Base-by-base conservation (phyloP, 2,888 invertebrate species). In the Lepetodrilus schrolli region DNA sequence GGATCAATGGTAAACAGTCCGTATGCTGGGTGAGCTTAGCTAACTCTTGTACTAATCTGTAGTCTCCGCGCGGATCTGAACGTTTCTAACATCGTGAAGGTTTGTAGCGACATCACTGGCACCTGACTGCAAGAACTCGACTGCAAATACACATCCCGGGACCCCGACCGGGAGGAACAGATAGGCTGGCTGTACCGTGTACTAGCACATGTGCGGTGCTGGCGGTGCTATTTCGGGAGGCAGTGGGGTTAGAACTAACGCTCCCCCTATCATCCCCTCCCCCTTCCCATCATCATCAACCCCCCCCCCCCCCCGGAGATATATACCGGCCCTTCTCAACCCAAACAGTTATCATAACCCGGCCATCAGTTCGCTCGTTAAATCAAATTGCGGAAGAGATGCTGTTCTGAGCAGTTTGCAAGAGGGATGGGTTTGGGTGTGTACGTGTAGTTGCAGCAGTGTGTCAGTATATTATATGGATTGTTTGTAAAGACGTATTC, bases 181-280 rank as follows among this genome's bases (percentile, higher is more conserved):
- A 58, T 58, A 58, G 58, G 51, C 51, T 30, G 23, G 23, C 47
- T 17, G 13, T 47, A n/a, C 48, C 48, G 4, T 4, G n/a, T n/a
- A 30, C 58, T 30, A 26, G 17, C 58, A 58, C 58, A 58, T 58
- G 58, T 58, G 58, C n/a, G n/a, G n/a, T n/a, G n/a, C n/a, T n/a
- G n/a, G n/a, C 34, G 58, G 3, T 58, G 58, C 58, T 58, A 58
- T 58, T 58, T 58, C 58, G 30, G 58, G 58, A 58, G 10, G 30
- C 26, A 7, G 17, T 10, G 58, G 58, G 58, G 58, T 21, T 17
- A n/a, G 58, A 58, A 17, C 4, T 26, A 17, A 23, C 17, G 26
- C 51, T 23, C 26, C 26, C 26, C 47, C 17, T 21, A 48, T 21
- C 48, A 21, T 21, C 48, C 48, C 17, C 48, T 20, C 17, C 48